Base-by-base conservation (phyloP, 2,113 vertebrate genomes). In the Anguilla rostrata region DNA sequence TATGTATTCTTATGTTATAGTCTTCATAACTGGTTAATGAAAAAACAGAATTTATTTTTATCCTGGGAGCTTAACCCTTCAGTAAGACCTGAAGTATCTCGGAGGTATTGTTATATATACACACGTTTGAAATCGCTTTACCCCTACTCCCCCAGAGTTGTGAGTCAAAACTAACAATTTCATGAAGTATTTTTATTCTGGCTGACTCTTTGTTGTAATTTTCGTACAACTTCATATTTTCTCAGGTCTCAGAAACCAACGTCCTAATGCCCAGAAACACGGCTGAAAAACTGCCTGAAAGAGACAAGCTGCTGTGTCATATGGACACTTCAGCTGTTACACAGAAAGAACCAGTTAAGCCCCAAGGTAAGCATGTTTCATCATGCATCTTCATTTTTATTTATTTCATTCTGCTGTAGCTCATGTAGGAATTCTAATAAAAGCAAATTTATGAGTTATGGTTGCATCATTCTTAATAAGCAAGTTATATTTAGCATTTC, bases 181-280 rank as follows among this genome's bases (percentile, higher is more conserved):
- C 39, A 80, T 8, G 1, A 80, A 80, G 11, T 40, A 11, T 40
- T 9, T 80, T 80, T 80, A 20, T 39, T 2, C 16, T n/a, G n/a
- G 20, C 40, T 40, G 78, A 39, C 40, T 11, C 5, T 78, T 83
- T 87, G 26, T 16, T 83, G 0, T 49, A 80, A 83, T 87, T 71
- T 87, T 56, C 87, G 1, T 90, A 89, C 91, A 39, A 8, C 88
- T 53, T 60, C 46, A 15, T n/a, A n/a, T 90, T 91, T 95, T 93
- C 79, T 88, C 94, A 99, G 98, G 98, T 99, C 94, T 95, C 97
- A 87, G 97, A 97, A 90, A 97, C 98, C 92, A 98, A 99, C 89
- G 94, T 97, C 89, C 91, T 97, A 95, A 94, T 96, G 92, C 96
- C 97, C 92, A 98, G 97, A 92, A 98, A 95, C 92, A 94, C 97